Evolutionary conservation across 1,140 invertebrate species (phyloP), one percentile per base, ranked within the genome.

Genomic region (Eriosoma lanigerum): DNA sequence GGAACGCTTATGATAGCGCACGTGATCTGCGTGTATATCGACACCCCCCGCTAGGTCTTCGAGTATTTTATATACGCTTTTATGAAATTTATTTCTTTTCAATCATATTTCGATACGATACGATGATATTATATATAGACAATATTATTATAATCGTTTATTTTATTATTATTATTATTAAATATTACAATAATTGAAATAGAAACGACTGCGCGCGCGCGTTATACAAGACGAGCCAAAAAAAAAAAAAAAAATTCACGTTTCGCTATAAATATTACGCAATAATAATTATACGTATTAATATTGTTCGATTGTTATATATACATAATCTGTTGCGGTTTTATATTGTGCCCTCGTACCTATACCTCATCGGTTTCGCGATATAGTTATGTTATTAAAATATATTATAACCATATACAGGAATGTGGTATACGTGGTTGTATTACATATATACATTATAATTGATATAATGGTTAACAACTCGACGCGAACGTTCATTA

Each of bases 1-100:
- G 72, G 32, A n/a, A n/a, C n/a, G n/a, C n/a, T n/a, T n/a, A n/a
- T n/a, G n/a, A 75, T 38, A n/a, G 29, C 52, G 73, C 73, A 76
- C 73, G 73, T 76, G 73, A 76, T 29, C 54, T 12, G 52, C 73
- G 73, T 76, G 73, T 8, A 76, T 58, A 76, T 76, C 50, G 73
- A 75, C 72, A 75, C 48, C 50, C 72, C 70, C 50, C 52, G 52
- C 38, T 52, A 13, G 29, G 19, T 56, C 73, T 38, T 13, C 66
- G 13, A 21, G 44, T 24, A 44, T 24, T 48, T 48, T 68, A 15
- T 38, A 13, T 21, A 38, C 32, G 32, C 8, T 38, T 38, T 38
- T 38, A 8, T 38, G 32, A 38, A 4, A 4, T 38, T 38, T 38
- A 4, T 38, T 38, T 32, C 17, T 76, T 24, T 76, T 76, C 32